Evolutionary conservation across 2,888 invertebrate genomes (phyloP).

Genomic region (Phalangium opilio): DNA sequence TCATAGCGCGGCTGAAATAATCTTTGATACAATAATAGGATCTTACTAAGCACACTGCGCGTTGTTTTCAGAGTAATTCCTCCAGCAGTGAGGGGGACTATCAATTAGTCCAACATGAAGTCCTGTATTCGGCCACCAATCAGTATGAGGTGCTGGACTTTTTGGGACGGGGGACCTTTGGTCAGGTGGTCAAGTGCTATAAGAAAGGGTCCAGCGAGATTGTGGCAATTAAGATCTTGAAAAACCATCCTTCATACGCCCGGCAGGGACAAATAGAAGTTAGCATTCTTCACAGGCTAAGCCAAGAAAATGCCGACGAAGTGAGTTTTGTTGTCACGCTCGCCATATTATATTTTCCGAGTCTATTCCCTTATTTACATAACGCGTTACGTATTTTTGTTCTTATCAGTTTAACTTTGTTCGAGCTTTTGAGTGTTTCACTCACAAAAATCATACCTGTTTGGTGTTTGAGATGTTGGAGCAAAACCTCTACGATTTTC

Average conservation of each 20-base stretch:
- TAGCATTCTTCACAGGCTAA: slow-evolving; percentile 45
- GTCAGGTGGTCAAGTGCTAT: slow-evolving; percentile 99
- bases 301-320: slow-evolving; percentile 95
- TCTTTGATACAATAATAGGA: no score
- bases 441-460: slow-evolving; percentile 98
- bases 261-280: slow-evolving; percentile 99
- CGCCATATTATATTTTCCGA: not conserved
- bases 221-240: slow-evolving; percentile 98
- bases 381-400: not conserved
- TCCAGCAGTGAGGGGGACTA: slow-evolving; percentile 92
- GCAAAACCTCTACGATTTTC: slow-evolving; percentile 98
- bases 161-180: slow-evolving; percentile 97
- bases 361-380: not conserved
- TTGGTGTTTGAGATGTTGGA: slow-evolving; percentile 99
- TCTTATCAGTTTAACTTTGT: slow-evolving; percentile 78
- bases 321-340: slow-evolving; percentile 5
- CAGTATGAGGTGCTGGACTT: slow-evolving; percentile 96
- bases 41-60: no score
- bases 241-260: slow-evolving; percentile 99
- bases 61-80: slow-evolving; percentile 39
- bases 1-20: no score
- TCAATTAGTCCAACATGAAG: slow-evolving; percentile 93
- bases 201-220: slow-evolving; percentile 99
- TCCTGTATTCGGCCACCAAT: slow-evolving; percentile 79
- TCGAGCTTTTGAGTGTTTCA: slow-evolving; percentile 98